phyloP scores from a whole-genome alignment of 2,888 invertebrate species.

The Cerastis rubricosa region DNA sequence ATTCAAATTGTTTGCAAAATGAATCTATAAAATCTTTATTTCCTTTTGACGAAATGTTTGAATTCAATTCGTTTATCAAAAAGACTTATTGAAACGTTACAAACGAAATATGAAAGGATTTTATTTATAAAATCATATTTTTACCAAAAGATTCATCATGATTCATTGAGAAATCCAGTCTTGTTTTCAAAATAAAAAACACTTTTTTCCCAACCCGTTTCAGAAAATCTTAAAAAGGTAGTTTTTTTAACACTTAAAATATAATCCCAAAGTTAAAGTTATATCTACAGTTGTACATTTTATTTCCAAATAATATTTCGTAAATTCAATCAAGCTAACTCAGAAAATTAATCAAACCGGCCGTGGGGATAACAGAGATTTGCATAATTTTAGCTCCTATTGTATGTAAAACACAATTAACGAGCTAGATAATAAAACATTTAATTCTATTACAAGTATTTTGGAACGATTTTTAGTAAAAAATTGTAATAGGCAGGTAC shows the following conservation, averaged over 20 bases:
- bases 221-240: neutral
- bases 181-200: neutral
- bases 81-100: neutral
- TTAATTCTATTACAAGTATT: slow-evolving; percentile 40
- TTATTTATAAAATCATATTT: neutral
- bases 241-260: neutral
- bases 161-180: neutral
- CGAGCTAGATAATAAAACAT: slow-evolving; percentile 58
- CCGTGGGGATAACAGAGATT: slow-evolving; percentile 67
- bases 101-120: neutral
- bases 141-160: too few relatives aligned
- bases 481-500: neutral
- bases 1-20: too few relatives aligned
- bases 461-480: neutral
- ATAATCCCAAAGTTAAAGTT: neutral
- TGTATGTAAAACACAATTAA: slow-evolving; percentile 69
- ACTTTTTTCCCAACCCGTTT: neutral
- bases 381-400: slow-evolving; percentile 68
- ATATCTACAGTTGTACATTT: slow-evolving; percentile 25
- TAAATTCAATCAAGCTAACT: slow-evolving; percentile 58
- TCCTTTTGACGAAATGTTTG: too few relatives aligned
- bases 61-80: neutral
- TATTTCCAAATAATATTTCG: slow-evolving; percentile 43
- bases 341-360: slow-evolving; percentile 67
- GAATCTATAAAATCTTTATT: too few relatives aligned